Evolutionary conservation across 1,140 invertebrate genomes (phyloP), one percentile per base, ranked within the genome.

Genomic region (Hormaphis cornu): DNA sequence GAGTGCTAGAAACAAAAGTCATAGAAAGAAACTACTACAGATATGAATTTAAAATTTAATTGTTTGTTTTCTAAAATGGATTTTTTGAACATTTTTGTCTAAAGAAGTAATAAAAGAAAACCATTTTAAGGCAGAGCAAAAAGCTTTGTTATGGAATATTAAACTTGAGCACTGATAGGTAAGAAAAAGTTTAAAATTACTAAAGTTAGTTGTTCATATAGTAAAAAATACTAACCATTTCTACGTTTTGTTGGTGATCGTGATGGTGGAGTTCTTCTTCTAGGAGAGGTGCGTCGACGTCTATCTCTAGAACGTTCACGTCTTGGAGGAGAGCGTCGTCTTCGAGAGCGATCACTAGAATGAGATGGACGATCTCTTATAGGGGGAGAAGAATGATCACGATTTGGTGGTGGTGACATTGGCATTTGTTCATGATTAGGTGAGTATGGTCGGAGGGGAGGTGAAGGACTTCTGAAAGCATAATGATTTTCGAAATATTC

Each of bases 261-360:
- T 37, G 54, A 9, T 6, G 30, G 54, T 24, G 54, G 54, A 37
- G 54, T 58, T 40, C 54, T 58, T 58, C 54, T 58, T 58, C 54
- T 58, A 26, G 54, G 54, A 4, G 54, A 58, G 40, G 40, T 7
- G 1, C 54, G 54, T 24, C 54, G 54, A 0, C 54, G 54, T 26
- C 54, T 58, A 1, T 58, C 54, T 40, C 54, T 58, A 18, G 54
- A 58, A 58, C 54, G 54, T 37, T 58, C 54, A 16, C 54, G 54
- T 40, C 54, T 58, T 9, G 14, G 54, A 30, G 54, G 33, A 24
- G 33, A 12, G 18, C 54, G 54, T 58, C 54, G 37, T 40, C 54
- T 58, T 24, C 54, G 54, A 35, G 33, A 3, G 10, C 54, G 54
- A 3, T 58, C 54, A 58, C 18, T 40, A 26, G 35, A 8, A 24